These are phyloP conservation scores for Australoheros scitulus DNA, from an alignment of 2,113 vertebrate genomes.

Conservation along the genomic window DNA sequence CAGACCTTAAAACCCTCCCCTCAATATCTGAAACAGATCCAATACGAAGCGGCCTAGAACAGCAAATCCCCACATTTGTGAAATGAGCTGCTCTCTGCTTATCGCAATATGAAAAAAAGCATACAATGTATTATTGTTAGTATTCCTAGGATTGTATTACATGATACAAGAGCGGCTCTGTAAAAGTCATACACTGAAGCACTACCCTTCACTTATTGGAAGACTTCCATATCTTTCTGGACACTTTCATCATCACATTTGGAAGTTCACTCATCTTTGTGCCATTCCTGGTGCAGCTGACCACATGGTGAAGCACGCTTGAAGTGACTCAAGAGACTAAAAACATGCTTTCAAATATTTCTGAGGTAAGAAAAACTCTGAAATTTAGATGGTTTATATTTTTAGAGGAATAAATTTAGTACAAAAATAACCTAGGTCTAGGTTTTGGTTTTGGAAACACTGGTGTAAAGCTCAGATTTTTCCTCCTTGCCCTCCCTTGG, in stretches of 20 bases:
- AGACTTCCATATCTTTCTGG: neutral
- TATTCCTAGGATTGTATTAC: neutral
- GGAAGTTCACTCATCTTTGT: neutral
- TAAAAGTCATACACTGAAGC: neutral
- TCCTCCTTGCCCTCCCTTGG: slow-evolving; percentile 15
- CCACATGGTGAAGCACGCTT: neutral
- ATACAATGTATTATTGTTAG: neutral
- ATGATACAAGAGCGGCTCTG: neutral
- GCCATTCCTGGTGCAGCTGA: neutral
- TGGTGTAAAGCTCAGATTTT: slow-evolving; percentile 3
- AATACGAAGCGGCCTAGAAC: neutral
- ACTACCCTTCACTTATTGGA: neutral
- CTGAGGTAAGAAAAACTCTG: neutral
- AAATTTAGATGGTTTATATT: neutral
- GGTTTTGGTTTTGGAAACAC: slow-evolving; percentile 8
- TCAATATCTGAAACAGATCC: neutral
- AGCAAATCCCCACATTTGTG: neutral
- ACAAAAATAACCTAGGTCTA: neutral
- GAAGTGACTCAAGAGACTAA: neutral
- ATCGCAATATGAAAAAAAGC: neutral
- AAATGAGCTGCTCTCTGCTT: neutral
- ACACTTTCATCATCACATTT: neutral
- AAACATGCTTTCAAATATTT: neutral
- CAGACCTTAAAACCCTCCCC: neutral
- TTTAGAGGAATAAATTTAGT: neutral